Evolutionary conservation across 2,888 invertebrate species (phyloP).

Genomic region (Rhagonycha lutea): DNA sequence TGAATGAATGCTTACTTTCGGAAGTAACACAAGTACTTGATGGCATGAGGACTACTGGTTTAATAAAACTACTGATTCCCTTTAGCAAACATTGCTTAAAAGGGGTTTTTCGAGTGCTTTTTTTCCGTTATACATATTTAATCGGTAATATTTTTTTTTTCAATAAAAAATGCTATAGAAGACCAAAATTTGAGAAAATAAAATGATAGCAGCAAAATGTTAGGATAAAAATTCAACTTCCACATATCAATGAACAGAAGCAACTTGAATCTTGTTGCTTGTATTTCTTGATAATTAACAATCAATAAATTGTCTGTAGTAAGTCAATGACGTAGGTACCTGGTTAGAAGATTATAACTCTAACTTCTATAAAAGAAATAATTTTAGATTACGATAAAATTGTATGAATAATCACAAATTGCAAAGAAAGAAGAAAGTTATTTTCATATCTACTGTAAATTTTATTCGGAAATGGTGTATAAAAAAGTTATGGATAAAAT

Average conservation of each 20-base stretch:
- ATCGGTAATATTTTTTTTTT: background rate
- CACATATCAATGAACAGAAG: too few relatives aligned
- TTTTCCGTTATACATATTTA: background rate
- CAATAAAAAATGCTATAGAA: background rate
- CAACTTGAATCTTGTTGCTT: too few relatives aligned
- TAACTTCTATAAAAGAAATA: too few relatives aligned
- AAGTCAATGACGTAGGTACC: too few relatives aligned
- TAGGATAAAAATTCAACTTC: too few relatives aligned
- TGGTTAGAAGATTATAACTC: too few relatives aligned
- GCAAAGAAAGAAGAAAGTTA: background rate
- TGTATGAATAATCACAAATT: background rate
- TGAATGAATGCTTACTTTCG: background rate
- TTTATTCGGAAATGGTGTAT: background rate
- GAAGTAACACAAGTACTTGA: conserved; percentile 1
- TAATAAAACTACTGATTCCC: background rate
- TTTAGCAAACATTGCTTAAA: background rate
- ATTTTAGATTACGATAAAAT: too few relatives aligned
- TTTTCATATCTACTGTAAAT: background rate
- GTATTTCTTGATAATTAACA: too few relatives aligned
- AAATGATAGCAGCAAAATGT: too few relatives aligned
- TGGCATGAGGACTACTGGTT: background rate
- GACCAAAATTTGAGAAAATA: too few relatives aligned
- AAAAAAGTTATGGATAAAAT: background rate
- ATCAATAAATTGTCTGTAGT: too few relatives aligned
- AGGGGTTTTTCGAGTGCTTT: background rate